Conservation (phyloP, 2,888 invertebrate species). For the Pristionchus exspectatus region DNA sequence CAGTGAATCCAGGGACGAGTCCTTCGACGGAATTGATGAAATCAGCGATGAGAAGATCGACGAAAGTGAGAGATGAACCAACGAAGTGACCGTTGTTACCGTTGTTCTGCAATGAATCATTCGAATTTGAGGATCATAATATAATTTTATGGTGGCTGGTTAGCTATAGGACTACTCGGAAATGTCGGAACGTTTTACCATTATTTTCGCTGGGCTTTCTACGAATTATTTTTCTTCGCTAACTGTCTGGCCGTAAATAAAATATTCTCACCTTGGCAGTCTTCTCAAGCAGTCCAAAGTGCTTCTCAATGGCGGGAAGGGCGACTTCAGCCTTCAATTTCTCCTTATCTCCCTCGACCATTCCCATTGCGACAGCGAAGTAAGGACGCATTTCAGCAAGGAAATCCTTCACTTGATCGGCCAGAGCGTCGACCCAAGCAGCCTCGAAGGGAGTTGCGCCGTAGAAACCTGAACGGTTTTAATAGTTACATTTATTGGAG, state of each 20-base stretch:
- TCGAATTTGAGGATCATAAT: not conserved
- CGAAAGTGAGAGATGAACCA: constrained; percentile 4
- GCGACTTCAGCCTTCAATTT: not conserved
- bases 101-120: not conserved
- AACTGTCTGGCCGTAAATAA: too few species aligned
- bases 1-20: not conserved
- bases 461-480: constrained; percentile 1
- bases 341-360: constrained; percentile 31
- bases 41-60: constrained; percentile 16
- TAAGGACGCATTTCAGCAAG: constrained; percentile 26
- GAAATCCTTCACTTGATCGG: constrained; percentile 31
- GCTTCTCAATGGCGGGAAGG: constrained; percentile 31
- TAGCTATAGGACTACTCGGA: too few species aligned
- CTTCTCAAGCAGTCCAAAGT: constrained; percentile 10
- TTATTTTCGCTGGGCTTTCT: too few species aligned
- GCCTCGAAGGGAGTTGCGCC: constrained; percentile 18
- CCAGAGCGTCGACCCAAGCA: constrained; percentile 32
- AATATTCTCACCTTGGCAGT: constrained; percentile 6
- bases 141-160: too few species aligned
- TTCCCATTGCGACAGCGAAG: not conserved
- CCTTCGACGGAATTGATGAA: not conserved
- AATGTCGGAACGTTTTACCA: too few species aligned
- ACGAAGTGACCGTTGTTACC: constrained; percentile 32
- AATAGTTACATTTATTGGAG: not conserved
- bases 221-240: too few species aligned